Base-by-base conservation (phyloP, 2,113 vertebrate genomes). In the Myiozetetes cayanensis region DNA sequence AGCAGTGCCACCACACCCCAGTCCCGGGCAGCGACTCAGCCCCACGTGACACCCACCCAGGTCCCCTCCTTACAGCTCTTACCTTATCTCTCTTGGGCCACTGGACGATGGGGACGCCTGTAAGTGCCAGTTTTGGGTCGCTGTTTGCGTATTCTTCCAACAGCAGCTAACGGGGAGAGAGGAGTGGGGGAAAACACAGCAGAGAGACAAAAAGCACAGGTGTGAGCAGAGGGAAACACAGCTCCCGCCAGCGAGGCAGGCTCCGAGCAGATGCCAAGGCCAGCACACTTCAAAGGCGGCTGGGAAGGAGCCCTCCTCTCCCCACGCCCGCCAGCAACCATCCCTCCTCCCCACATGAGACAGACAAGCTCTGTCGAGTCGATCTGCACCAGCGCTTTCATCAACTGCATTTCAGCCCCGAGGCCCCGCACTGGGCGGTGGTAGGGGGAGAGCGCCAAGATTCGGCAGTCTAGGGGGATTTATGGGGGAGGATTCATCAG, bases 31-130 rank as follows among this genome's bases (percentile, higher is more conserved):
- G 44, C 4, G 3, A 44, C 22, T 35, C 53, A 44, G 19, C 14
- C 25, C 11, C 56, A 9, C 0, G 1, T 3, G 2, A 39, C 2
- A 37, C 28, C n/a, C 15, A 0, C 47, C 75, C 55, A 16, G 17
- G 14, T 28, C 10, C 74, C 74, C 44, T 70, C 73, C 47, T 31
- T 0, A 2, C 52, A 66, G 74, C 84, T 93, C 97, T 94, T 98
- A 96, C 95, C 98, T 98, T 98, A 98, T 98, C 99, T 97, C 99
- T 99, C 97, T 99, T 98, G 65, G 99, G 99, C 99, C 99, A 99
- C 98, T 98, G 98, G 91, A 99, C 98, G 72, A 99, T 99, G 49
- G 99, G 99, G 92, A 98, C 92, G 96, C 99, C 99, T 96, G 99
- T 99, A 98, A 99, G 99, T 95, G 99, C 98, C 96, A 99, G 96